phyloP scores from a whole-genome alignment of 2,113 vertebrate species.

The Murina feae region DNA sequence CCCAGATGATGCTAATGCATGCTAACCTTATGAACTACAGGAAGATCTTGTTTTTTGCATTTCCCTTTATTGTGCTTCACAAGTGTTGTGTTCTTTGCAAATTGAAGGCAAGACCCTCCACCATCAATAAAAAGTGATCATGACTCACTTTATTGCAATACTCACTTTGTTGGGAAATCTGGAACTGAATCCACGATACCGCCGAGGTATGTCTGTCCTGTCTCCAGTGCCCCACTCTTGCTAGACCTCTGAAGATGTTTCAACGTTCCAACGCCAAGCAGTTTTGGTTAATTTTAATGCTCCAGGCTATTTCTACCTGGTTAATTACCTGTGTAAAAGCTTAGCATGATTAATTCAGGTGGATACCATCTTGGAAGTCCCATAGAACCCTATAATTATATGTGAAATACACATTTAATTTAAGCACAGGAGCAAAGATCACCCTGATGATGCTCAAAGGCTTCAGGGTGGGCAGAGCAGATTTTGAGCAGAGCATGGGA shows the following conservation, averaged over 20 bases:
- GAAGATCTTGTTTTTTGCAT: neutral
- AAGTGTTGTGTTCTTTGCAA: neutral
- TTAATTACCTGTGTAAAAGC: conserved; percentile 70
- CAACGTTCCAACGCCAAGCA: neutral
- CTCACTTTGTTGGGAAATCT: neutral
- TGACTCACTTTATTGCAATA: neutral
- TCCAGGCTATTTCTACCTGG: conserved; percentile 57
- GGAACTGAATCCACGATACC: too few relatives aligned
- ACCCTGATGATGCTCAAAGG: conserved; percentile 16
- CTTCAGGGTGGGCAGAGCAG: conserved; percentile 43
- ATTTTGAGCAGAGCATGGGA: conserved; percentile 22
- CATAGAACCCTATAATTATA: conserved; percentile 70
- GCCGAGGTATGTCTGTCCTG: neutral
- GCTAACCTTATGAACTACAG: neutral
- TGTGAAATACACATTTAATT: conserved; percentile 73
- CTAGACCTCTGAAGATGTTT: conserved; percentile 2
- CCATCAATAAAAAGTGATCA: neutral
- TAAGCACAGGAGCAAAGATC: conserved; percentile 62
- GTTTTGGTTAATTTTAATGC: conserved; percentile 61
- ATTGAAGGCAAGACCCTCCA: neutral
- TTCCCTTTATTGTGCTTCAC: neutral
- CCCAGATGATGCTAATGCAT: neutral
- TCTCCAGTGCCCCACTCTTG: neutral
- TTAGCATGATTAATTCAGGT: conserved; percentile 68
- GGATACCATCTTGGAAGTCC: conserved; percentile 72